These are phyloP conservation scores for Eulacestoma nigropectus DNA, from an alignment of 2,113 vertebrate genomes.

Conservation along the genomic window DNA sequence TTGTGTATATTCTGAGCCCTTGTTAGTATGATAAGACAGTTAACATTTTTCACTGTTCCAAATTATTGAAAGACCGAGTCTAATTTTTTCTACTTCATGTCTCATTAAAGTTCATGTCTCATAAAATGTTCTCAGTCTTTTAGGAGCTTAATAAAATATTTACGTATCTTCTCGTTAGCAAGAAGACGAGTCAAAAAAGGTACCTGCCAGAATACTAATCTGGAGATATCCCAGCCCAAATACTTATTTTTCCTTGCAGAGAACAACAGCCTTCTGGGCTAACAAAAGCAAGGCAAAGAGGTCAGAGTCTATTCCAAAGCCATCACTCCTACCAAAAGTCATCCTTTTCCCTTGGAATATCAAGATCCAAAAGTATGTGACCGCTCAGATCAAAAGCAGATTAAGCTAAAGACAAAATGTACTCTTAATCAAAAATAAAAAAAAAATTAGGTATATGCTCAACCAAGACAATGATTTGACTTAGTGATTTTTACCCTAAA, in stretches of 20 bases:
- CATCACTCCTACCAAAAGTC: not conserved
- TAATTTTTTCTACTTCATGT: not conserved
- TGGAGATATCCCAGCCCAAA: not conserved
- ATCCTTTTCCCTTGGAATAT: not conserved
- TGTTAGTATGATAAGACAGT: not conserved
- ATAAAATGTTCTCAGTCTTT: conserved; percentile 5
- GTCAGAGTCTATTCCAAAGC: not conserved
- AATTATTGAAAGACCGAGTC: not conserved
- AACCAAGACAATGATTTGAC: not conserved
- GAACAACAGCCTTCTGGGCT: not conserved
- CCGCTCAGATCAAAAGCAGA: not conserved
- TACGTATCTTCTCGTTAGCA: conserved; percentile 9
- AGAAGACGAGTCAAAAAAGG: not conserved
- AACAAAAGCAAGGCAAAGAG: not conserved
- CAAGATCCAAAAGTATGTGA: not conserved
- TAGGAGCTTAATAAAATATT: conserved; percentile 38
- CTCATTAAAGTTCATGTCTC: conserved; percentile 17
- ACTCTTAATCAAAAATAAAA: not conserved
- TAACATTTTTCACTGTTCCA: not conserved
- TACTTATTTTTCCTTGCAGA: not conserved
- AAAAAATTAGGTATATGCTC: not conserved
- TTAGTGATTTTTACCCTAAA: not conserved
- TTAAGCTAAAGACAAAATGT: not conserved
- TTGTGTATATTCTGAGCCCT: not conserved
- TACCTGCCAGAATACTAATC: not conserved